Evolutionary conservation across 1,140 invertebrate genomes (phyloP).

Genomic region (Spodoptera litura): DNA sequence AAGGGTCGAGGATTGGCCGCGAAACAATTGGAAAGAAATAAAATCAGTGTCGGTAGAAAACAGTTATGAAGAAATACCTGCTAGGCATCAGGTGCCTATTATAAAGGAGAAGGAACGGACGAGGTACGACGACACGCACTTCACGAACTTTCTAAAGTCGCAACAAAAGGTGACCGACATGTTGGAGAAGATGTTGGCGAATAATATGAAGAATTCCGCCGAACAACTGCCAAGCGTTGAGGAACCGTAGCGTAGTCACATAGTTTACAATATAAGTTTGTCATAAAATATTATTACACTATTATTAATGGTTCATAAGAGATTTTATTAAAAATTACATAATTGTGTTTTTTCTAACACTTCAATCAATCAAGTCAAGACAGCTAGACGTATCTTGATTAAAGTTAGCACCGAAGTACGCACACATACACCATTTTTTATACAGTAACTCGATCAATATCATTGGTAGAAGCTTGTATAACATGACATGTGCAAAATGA

Average conservation of each 20-base stretch:
- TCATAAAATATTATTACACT: no score
- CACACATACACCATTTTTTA: no score
- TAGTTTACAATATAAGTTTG: no score
- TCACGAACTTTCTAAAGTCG: constrained; percentile 73
- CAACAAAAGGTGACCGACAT: constrained; percentile 80
- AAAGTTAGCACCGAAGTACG: no score
- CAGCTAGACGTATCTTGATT: no score
- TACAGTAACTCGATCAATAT: no score
- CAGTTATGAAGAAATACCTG: constrained; percentile 58
- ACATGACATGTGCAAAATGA: no score
- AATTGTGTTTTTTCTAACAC: no score
- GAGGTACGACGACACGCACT: constrained; percentile 67
- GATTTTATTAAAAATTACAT: no score
- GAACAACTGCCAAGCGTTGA: constrained; percentile 60
- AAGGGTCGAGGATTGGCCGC: constrained; percentile 51
- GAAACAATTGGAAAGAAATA: constrained; percentile 40
- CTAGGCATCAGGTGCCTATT: constrained; percentile 65
- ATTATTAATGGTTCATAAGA: no score
- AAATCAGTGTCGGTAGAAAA: constrained; percentile 41
- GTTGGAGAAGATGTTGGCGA: constrained; percentile 72
- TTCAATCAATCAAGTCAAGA: no score
- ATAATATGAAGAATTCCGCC: constrained; percentile 49
- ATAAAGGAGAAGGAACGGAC: constrained; percentile 57
- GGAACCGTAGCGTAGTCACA: constrained; percentile 45
- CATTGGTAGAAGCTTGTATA: no score